Conservation (phyloP, 2,888 invertebrate genomes). For the Nudaria mundana region DNA sequence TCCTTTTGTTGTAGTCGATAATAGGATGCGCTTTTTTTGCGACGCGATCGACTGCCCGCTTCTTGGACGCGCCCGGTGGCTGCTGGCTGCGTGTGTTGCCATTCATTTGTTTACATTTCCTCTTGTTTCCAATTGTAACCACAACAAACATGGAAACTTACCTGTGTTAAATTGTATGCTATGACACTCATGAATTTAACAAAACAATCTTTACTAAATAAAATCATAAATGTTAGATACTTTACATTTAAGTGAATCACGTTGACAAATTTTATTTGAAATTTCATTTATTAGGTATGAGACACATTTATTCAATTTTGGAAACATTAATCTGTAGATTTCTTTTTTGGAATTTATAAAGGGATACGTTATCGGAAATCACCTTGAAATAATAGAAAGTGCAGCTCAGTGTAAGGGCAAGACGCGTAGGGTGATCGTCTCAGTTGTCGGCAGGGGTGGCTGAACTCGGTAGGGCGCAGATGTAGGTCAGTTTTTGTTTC, state of each 20-base stretch:
- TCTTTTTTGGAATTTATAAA: no score
- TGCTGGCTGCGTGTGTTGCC: constrained; percentile 34
- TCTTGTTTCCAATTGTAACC: constrained; percentile 28
- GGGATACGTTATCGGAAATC: constrained; percentile 34
- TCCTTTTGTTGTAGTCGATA: constrained; percentile 81
- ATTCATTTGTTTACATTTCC: constrained; percentile 55
- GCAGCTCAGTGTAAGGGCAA: constrained; percentile 59
- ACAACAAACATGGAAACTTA: constrained; percentile 38
- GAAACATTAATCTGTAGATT: no score
- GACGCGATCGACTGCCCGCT: constrained; percentile 64
- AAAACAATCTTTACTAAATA: no score
- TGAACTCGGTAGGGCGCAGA: constrained; percentile 76
- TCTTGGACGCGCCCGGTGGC: constrained; percentile 49
- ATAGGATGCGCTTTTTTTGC: constrained; percentile 80
- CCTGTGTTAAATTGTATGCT: no score
- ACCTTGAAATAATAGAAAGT: constrained; percentile 65
- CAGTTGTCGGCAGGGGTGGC: constrained; percentile 66
- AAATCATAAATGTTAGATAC: no score
- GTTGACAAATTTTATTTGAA: not conserved
- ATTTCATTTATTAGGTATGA: constrained; percentile 2
- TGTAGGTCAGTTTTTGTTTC: constrained; percentile 81
- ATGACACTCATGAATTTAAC: no score
- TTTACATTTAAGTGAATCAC: no score
- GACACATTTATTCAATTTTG: no score
- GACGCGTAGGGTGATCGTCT: constrained; percentile 65